A percentile compares a stretch with the other conserved stretches of the same genome.
phyloP scores from a whole-genome alignment of 1,140 invertebrate genomes.

The Anoplophora glabripennis region DNA sequence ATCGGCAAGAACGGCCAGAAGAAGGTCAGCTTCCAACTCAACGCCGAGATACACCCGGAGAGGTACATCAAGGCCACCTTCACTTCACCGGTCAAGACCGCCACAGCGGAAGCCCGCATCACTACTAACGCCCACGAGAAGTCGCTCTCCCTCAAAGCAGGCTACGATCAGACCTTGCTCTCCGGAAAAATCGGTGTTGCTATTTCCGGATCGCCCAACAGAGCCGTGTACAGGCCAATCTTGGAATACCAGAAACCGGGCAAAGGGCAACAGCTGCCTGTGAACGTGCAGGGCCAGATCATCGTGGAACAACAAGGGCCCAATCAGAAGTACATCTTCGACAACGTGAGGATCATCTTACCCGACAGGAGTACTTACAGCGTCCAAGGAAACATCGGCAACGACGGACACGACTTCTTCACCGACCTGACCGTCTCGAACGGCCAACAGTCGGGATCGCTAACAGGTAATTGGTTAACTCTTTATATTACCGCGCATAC shows the following conservation, averaged over 20 bases:
- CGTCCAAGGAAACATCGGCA: conserved; percentile 54
- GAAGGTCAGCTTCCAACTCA: conserved; percentile 54
- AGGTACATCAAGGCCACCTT: conserved; percentile 55
- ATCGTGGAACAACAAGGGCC: conserved; percentile 53
- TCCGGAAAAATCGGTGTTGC: conserved; percentile 61
- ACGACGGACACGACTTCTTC: conserved; percentile 45
- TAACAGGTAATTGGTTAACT: conserved; percentile 49
- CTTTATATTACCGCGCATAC: too few species aligned
- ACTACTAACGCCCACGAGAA: conserved; percentile 57
- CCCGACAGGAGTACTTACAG: conserved; percentile 47
- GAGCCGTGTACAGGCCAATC: conserved; percentile 62
- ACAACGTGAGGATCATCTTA: conserved; percentile 44
- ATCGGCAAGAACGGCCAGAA: conserved; percentile 63
- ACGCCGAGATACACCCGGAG: conserved; percentile 53
- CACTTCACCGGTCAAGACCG: conserved; percentile 57
- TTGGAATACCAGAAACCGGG: conserved; percentile 65
- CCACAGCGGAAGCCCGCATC: conserved; percentile 53
- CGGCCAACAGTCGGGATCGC: conserved; percentile 50
- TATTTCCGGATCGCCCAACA: conserved; percentile 53
- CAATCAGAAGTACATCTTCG: conserved; percentile 54
- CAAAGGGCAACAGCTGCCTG: conserved; percentile 51
- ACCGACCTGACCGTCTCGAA: conserved; percentile 56
- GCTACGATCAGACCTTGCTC: conserved; percentile 59
- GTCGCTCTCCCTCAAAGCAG: conserved; percentile 53
- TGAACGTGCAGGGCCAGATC: conserved; percentile 57